Base-by-base conservation (phyloP, 2,113 vertebrate species). In the Eulemur macaco region DNA sequence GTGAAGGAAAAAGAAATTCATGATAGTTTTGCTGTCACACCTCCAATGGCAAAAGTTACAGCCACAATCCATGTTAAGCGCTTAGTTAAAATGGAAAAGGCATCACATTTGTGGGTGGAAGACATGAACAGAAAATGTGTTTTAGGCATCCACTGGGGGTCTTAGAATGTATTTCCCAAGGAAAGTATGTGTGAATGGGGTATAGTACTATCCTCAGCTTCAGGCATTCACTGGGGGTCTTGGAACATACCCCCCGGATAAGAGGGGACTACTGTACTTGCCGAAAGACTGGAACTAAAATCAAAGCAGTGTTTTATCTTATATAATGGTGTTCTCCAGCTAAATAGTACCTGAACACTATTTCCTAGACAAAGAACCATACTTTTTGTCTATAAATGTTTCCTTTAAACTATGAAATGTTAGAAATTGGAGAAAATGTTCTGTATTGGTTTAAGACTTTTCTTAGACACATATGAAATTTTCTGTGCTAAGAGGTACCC, bases 261-360 rank as follows among this genome's bases (percentile, higher is more conserved):
- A 14, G 39, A 12, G 39, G 39, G 23, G 69, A 27, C 23, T 14
- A 21, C 37, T 25, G 39, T 86, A 92, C 86, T 93, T 86, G 31
- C 60, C 56, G 42, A 69, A 71, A 92, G 71, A 50, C 37, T 31
- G 45, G 31, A 76, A n/a, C 45, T n/a, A 20, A 25, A 34, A 74
- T 56, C 34, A 47, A 89, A 86, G 29, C 13, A 4, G 56, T 12
- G 39, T 58, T 96, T 94, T 58, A 39, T 94, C 95, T 95, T 83
- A 69, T 73, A 63, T 29, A 64, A 17, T 73, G 21, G 21, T 83
- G 25, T 6, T 78, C 11, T 69, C 39, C 2, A 78, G 27, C 42
- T 86, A 80, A 12, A 31, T 9, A 52, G 15, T 31, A 69, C 23
- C 39, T 80, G 29, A 85, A 21, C 8, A 60, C 18, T 58, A 29